Conservation (phyloP, 2,888 invertebrate genomes). For the Chironomus riparius region DNA sequence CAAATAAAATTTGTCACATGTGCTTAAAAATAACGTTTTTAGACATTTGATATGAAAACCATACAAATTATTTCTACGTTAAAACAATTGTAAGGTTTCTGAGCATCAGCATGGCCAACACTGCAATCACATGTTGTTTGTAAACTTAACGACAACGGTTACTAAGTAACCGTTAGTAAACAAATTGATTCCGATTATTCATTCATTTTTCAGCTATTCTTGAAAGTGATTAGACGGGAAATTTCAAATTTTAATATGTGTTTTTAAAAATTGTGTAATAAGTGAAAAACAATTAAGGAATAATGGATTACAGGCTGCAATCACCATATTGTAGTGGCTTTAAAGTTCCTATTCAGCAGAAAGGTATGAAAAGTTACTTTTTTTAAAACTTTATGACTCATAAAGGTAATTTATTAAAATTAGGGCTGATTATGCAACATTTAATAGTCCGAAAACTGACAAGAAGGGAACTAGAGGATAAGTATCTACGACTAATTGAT, state of each 20-base stretch:
- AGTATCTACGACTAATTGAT: constrained; percentile 30
- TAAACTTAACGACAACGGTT: background rate
- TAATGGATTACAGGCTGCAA: constrained; percentile 9
- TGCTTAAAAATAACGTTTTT: too few species aligned
- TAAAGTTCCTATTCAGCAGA: constrained; percentile 12
- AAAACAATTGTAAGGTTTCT: too few species aligned
- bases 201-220: background rate
- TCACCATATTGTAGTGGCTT: constrained; percentile 3
- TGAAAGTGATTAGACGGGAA: background rate
- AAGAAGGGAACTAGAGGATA: constrained; percentile 31
- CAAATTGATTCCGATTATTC: background rate
- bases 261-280: background rate
- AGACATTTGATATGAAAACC: too few species aligned
- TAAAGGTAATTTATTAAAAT: too few species aligned
- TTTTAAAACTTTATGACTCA: too few species aligned
- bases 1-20: too few species aligned
- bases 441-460: constrained; percentile 28
- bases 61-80: too few species aligned
- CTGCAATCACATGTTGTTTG: background rate
- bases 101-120: too few species aligned
- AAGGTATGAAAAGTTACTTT: background rate
- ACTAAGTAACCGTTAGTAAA: background rate
- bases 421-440: constrained; percentile 19
- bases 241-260: background rate
- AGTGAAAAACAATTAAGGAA: background rate